Evolutionary conservation across 1,140 invertebrate genomes (phyloP), one percentile per base, ranked within the genome.

Genomic region (Drosophila rufa): DNA sequence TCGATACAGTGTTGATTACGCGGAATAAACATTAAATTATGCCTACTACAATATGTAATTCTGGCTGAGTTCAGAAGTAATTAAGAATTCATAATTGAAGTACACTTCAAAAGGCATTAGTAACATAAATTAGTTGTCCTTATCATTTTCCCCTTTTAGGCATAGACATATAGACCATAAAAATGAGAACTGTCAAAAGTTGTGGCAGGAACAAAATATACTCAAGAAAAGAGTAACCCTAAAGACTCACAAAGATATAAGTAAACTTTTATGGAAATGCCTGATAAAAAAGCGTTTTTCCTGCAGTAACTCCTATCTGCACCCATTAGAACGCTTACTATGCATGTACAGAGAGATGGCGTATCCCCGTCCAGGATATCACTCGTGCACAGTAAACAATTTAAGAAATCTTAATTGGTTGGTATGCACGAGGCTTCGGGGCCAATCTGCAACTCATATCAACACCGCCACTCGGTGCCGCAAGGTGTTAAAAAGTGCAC

Each of bases 401-500:
- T 68, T 61, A 69, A 14, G 25, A 46, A 45, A 77, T 78, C 74
- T 69, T 77, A 78, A 78, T 78, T 77, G 75, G 62, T n/a, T 27
- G n/a, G 11, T 17, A 11, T 36, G 33, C 11, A 25, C 33, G 56
- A 75, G 48, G 30, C 48, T 27, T 17, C 15, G 14, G 22, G n/a
- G 22, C n/a, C 58, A 40, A 75, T 75, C 74, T 56, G 30, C 27
- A 73, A 12, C 12, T 48, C 56, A 42, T 22, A 60, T 77, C 65
- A 64, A 59, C 17, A 53, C 42, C 53, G 14, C 2, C 43, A 56
- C 22, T 14, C 7, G 22, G n/a, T 17, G 59, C 75, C 59, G 75
- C 58, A 43, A 79, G 75, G 76, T 79, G 75, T 64, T 71, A 71
- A 79, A 76, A 79, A 79, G 58, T 78, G 53, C 59, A 79, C 75